Conservation (phyloP, 1,140 invertebrate genomes). For the Hetaerina americana region DNA sequence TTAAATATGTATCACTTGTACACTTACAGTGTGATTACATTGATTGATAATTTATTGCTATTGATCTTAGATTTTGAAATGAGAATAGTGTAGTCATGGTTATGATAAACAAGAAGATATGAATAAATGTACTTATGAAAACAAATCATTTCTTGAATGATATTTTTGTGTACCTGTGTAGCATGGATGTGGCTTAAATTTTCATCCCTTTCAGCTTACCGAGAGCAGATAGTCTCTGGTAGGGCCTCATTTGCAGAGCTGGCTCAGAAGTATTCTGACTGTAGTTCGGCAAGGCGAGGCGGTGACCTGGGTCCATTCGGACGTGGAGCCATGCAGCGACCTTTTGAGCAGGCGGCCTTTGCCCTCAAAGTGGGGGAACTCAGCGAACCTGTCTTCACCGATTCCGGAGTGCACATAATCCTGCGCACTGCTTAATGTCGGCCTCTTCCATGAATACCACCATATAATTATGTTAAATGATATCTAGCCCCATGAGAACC, state of each 20-base stretch:
- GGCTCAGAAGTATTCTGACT: conserved; percentile 86
- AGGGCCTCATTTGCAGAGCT: conserved; percentile 73
- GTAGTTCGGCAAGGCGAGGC: conserved; percentile 86
- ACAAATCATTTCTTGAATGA: too few species aligned
- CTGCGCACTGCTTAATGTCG: conserved; percentile 79
- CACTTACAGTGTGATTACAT: too few species aligned
- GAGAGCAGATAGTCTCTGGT: conserved; percentile 67
- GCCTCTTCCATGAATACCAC: too few species aligned
- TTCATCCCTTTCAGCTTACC: conserved; percentile 46
- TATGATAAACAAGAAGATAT: too few species aligned
- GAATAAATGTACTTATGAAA: too few species aligned
- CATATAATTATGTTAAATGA: too few species aligned
- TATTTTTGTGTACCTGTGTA: too few species aligned
- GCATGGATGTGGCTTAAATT: neutral
- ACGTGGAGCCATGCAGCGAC: conserved; percentile 87
- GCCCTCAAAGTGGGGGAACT: conserved; percentile 83
- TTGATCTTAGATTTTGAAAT: too few species aligned
- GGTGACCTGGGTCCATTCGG: conserved; percentile 93
- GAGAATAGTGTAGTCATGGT: too few species aligned
- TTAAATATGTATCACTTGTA: too few species aligned
- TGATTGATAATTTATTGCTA: too few species aligned
- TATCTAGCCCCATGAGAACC: too few species aligned
- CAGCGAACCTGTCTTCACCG: conserved; percentile 83
- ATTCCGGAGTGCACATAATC: conserved; percentile 94
- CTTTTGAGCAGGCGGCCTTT: conserved; percentile 95